Base-by-base conservation (phyloP, 1,140 invertebrate species). In the Capitella teleta region DNA sequence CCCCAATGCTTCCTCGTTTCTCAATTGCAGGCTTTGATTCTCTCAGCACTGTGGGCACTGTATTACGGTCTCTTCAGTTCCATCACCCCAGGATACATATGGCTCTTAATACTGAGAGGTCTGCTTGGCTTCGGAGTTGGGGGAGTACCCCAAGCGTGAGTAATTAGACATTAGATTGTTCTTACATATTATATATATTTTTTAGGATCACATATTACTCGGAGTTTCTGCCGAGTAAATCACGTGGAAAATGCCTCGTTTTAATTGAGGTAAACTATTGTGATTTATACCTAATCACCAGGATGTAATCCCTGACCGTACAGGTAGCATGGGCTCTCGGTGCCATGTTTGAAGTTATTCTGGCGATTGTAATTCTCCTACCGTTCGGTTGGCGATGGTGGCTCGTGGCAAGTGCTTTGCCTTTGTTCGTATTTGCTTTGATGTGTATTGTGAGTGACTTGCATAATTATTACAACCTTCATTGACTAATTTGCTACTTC, bases 301-400 rank as follows among this genome's bases (percentile, higher is more conserved):
- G 30, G 8, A 10, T 32, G 8, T 32, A 32, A 32, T 32, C 30
- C n/a, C 8, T 8, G n/a, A 10, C 8, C 30, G 30, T 47, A 18
- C 25, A 47, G 45, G 8, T 47, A 14, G 30, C 36, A 26, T 47
- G 45, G 45, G 45, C 45, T 6, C 36, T 38, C 19, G 45, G 45
- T 8, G 28, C 45, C 2, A 16, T 47, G 5, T 12, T 47, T 10
- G 45, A 47, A 32, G 45, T 47, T 5, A n/a, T 4, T 8, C 30
- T 47, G 32, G 45, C 45, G 5, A 47, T 47, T 16, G 21, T 28
- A 25, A 5, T 47, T 8, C 5, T 47, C 16, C 25, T 18, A 5
- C 19, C 16, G 5, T 47, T 32, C 28, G 18, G 45, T 6, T 47
- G 45, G 45, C 16, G 19, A 6, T 34, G 26, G 45, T 47, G 45